Base-by-base conservation (phyloP, 2,797 vertebrate species). In the Pseudocheirus occidentalis region DNA sequence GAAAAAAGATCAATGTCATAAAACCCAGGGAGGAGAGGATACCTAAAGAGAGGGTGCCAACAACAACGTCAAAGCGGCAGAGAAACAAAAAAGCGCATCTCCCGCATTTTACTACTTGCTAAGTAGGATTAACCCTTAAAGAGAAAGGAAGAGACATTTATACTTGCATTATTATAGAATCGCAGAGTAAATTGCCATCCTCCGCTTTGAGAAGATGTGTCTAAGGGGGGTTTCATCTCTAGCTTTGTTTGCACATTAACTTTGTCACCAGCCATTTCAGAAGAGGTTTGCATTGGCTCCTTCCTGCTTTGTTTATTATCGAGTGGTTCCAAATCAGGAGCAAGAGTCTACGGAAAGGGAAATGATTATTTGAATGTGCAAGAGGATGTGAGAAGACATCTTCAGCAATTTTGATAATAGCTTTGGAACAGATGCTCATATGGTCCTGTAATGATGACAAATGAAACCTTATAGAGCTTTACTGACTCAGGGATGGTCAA, bases 351-450 rank as follows among this genome's bases (percentile, higher is more conserved):
- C 91, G 94, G 96, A 98, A 96, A 98, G 95, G 98, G 98, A 99
- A 99, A 99, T 98, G 95, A 98, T 98, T 98, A 92, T 98, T 98
- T 95, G 95, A 97, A 96, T 95, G 94, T 97, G 96, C 98, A 98
- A 98, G 98, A 99, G 98, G 98, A 99, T 99, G 99, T 98, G 98
- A 98, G 99, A 99, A 99, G 98, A 98, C 98, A 97, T 99, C 98
- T 99, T 98, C 98, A 99, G 98, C 99, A 99, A 99, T 99, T 99
- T 99, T 99, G 98, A 98, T 99, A 99, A 99, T 99, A 98, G 98
- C 98, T 98, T 98, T 98, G 98, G 98, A 99, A 98, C 98, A 98
- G 98, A 98, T 98, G 98, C 98, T 98, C 98, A 96, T 98, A 98
- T 98, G 98, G 98, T 99, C 98, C 98, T 98, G 97, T 99, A 99